phyloP scores from a whole-genome alignment of 2,113 vertebrate genomes.

The Semnornis frantzii region DNA sequence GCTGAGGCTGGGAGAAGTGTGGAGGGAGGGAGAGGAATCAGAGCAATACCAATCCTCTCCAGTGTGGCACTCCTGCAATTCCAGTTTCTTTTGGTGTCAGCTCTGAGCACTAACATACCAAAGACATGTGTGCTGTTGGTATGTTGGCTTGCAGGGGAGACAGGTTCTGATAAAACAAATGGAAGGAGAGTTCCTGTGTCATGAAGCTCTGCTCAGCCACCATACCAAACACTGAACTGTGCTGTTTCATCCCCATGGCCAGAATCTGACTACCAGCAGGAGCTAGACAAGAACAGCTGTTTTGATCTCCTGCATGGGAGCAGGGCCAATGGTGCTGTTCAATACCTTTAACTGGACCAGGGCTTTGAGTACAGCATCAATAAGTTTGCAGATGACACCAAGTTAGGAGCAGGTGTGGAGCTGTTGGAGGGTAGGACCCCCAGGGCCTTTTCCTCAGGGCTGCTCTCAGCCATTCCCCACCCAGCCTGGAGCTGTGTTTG shows the following conservation, averaged over 20 bases:
- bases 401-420: too few relatives aligned
- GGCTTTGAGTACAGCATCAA: too few relatives aligned
- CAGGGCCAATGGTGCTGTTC: too few relatives aligned
- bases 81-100: background rate
- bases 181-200: background rate
- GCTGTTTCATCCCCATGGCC: background rate
- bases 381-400: too few relatives aligned
- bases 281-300: background rate
- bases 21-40: background rate
- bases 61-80: background rate
- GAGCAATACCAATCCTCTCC: background rate
- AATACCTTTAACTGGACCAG: too few relatives aligned
- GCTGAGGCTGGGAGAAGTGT: background rate
- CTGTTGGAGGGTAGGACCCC: too few relatives aligned
- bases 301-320: background rate
- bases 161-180: background rate
- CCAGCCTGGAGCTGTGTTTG: too few relatives aligned
- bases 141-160: background rate
- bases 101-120: background rate
- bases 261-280: background rate
- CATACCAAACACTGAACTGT: background rate
- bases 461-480: too few relatives aligned
- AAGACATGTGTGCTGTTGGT: background rate
- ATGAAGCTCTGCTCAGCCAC: background rate
- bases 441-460: too few relatives aligned